These are phyloP conservation scores for Rhinoderma darwinii DNA, from an alignment of 2,113 vertebrate genomes.

Conservation along the genomic window DNA sequence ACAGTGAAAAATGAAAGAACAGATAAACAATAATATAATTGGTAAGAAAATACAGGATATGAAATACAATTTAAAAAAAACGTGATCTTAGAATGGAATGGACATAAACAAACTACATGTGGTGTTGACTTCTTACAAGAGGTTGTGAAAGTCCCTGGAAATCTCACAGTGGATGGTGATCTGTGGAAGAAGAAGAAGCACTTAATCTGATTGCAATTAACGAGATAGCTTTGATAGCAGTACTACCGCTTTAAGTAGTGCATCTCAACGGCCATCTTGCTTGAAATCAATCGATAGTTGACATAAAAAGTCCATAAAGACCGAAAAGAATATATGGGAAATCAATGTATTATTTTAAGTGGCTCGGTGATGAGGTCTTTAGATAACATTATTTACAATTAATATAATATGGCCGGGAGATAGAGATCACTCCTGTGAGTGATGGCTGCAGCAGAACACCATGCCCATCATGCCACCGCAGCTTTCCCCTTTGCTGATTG, in stretches of 20 bases:
- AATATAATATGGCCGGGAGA: background rate
- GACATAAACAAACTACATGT: background rate
- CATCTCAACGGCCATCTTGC: background rate
- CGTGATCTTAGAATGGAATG: background rate
- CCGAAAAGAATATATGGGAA: background rate
- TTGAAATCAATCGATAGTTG: background rate
- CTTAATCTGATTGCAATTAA: constrained; percentile 29
- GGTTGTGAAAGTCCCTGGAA: background rate
- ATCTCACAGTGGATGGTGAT: background rate
- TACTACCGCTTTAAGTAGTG: background rate
- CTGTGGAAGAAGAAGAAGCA: background rate
- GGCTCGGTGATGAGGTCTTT: background rate
- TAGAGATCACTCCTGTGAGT: background rate
- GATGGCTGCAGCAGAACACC: background rate
- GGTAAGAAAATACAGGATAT: too few relatives aligned
- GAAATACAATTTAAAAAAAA: too few relatives aligned
- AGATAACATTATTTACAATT: background rate
- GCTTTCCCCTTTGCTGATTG: background rate
- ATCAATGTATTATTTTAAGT: constrained; percentile 44
- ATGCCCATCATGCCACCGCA: too few relatives aligned
- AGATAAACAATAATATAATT: too few relatives aligned
- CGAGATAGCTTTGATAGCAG: background rate
- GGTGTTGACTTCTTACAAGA: background rate
- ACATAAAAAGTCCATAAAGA: background rate
- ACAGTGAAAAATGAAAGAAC: too few relatives aligned